Conservation (phyloP, 2,797 vertebrate species). For the Prunella strophiata region DNA sequence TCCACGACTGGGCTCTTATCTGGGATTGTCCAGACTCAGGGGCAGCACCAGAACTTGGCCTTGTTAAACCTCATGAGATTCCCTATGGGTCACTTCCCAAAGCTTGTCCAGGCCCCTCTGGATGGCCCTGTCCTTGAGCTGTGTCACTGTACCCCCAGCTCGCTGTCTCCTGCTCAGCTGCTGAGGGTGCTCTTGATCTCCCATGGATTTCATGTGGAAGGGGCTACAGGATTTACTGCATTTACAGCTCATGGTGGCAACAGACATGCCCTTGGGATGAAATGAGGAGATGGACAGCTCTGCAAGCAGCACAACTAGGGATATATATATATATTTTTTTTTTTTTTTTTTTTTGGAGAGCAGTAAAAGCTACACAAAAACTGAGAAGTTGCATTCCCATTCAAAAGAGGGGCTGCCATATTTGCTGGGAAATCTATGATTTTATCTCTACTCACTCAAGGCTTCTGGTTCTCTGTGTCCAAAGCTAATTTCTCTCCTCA, state of each 20-base stretch:
- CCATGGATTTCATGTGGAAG: background rate
- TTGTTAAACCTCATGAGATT: background rate
- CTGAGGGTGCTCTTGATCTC: background rate
- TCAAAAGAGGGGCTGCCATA: background rate
- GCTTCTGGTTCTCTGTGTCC: background rate
- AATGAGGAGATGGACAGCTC: background rate
- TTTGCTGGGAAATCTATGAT: background rate
- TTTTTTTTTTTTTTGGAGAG: background rate
- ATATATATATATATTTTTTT: too few species aligned
- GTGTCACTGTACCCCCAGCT: background rate
- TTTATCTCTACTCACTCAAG: background rate
- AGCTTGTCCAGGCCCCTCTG: background rate
- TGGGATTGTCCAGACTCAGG: background rate
- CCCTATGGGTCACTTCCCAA: rapidly evolving
- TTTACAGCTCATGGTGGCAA: background rate
- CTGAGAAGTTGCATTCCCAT: background rate
- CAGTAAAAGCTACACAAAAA: background rate
- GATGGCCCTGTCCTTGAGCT: background rate
- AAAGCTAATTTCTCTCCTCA: background rate
- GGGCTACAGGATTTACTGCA: background rate
- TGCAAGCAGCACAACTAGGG: background rate
- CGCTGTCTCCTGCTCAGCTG: background rate
- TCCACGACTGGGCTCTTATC: background rate
- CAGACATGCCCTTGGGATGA: too few species aligned
- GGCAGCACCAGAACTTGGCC: background rate